Percentiles rank a stretch among this genome's conserved stretches.
Conservation (phyloP, 2,888 invertebrate genomes). For the Philereme vetulata region DNA sequence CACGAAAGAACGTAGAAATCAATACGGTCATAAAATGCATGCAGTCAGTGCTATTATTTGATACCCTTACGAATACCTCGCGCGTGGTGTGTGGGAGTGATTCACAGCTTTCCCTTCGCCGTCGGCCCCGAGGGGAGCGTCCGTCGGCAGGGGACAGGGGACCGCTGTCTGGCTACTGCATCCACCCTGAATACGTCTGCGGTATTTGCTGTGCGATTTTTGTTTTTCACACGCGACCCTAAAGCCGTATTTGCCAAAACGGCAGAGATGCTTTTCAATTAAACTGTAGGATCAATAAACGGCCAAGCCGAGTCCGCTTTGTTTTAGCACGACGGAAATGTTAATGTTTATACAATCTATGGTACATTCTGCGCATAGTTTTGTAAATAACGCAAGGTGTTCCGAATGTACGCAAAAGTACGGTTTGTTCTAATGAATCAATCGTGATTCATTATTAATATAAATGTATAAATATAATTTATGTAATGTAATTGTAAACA, state of each 20-base stretch:
- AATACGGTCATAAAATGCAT: slow-evolving; percentile 3
- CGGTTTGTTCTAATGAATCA: no score
- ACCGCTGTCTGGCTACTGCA: slow-evolving; percentile 11
- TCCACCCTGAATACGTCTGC: slow-evolving; percentile 11
- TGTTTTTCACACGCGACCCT: slow-evolving; percentile 10
- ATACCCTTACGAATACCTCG: slow-evolving; percentile 11
- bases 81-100: slow-evolving; percentile 1
- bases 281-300: slow-evolving; percentile 15
- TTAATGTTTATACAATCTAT: no score
- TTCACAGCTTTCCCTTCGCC: slow-evolving; percentile 6
- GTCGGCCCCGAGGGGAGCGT: slow-evolving; percentile 1
- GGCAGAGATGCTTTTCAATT: slow-evolving; percentile 2
- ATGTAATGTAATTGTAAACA: no score
- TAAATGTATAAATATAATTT: no score
- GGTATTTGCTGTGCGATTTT: slow-evolving; percentile 9
- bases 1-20: neutral
- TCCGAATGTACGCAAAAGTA: neutral
- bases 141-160: slow-evolving; percentile 1
- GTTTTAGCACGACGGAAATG: slow-evolving; percentile 1
- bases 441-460: no score
- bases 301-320: slow-evolving; percentile 3
- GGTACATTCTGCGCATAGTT: neutral
- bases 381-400: no score
- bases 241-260: slow-evolving; percentile 16
- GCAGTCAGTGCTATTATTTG: slow-evolving; percentile 3